Evolutionary conservation across 2,797 vertebrate genomes (phyloP).

Genomic region (Neosilurus mollespiculum): DNA sequence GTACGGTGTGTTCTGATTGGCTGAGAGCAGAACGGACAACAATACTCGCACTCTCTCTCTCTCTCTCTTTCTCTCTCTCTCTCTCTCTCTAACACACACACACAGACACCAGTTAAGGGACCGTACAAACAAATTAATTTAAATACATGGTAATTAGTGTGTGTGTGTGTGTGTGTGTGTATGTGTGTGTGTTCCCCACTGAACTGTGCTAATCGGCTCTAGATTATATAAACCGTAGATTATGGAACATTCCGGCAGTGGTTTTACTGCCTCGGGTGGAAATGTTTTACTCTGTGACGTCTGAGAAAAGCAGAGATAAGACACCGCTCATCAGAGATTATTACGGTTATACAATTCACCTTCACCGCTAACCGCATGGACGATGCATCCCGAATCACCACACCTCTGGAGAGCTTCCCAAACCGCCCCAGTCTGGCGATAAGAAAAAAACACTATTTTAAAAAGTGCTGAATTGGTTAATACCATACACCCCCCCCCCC

Average conservation of each 20-base stretch:
- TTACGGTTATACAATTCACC: background rate
- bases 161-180: background rate
- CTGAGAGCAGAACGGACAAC: background rate
- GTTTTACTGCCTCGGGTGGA: background rate
- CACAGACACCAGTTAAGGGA: background rate
- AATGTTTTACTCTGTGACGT: background rate
- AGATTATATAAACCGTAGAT: constrained; percentile 12
- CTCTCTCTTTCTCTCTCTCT: too few relatives aligned
- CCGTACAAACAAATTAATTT: background rate
- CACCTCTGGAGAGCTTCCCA: background rate
- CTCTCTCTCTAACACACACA: background rate
- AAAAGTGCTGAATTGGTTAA: background rate
- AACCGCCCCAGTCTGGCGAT: too few relatives aligned
- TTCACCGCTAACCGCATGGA: background rate
- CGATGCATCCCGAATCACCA: background rate
- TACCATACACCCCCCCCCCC: background rate
- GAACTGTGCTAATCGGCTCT: constrained; percentile 7
- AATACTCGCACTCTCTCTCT: too few relatives aligned
- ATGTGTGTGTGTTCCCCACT: background rate
- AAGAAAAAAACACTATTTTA: background rate
- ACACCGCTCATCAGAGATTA: background rate
- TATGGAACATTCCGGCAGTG: constrained; percentile 17
- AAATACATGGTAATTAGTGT: background rate
- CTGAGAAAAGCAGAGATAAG: constrained; percentile 2
- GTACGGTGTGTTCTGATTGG: background rate